Evolutionary conservation across 2,113 vertebrate species (phyloP), one percentile per base, ranked within the genome.

Genomic region (Atractosteus spatula): DNA sequence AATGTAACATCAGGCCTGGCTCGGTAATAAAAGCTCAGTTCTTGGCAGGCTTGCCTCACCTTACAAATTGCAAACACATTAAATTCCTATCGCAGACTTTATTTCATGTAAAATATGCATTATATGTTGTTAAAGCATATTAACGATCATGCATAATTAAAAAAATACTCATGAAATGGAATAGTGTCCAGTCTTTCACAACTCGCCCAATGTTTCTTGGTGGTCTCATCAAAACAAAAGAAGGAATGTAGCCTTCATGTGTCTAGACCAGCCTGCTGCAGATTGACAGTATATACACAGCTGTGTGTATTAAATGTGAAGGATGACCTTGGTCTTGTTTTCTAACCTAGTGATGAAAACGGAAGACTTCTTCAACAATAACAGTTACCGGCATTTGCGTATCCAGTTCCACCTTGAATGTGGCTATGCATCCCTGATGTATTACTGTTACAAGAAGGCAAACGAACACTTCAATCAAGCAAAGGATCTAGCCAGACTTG

Each of bases 331-430:
- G 66, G 72, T 10, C 8, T 78, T 55, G 69, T 76, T 78, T 79
- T 84, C 7, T 80, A 77, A 89, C 87, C 17, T 86, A 99, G 97
- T 96, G 84, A 68, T 84, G 78, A 87, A 91, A 75, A 80, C 79
- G 41, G 82, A 91, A 67, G 54, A 80, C 67, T 76, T 95, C 68
- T 87, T 96, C 55, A 62, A 67, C 14, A 81, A 77, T 68, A 80
- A 69, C 56, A 80, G 84, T 4, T 87, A 87, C 55, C 82, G 77
- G 62, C 89, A 86, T 72, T 89, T 99, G 79, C 86, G 87, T 65
- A 84, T 97, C 77, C 96, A 96, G 43, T 96, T 98, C 75, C 92
- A 96, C 77, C 92, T 99, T 81, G 97, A 99, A 82, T 95, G 94
- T 80, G 93, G 94, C 73, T 94, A 97, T 82, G 84, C 71, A 0